These are phyloP conservation scores for Siniperca scherzeri DNA, from an alignment of 2,797 vertebrate species.

Conservation along the genomic window DNA sequence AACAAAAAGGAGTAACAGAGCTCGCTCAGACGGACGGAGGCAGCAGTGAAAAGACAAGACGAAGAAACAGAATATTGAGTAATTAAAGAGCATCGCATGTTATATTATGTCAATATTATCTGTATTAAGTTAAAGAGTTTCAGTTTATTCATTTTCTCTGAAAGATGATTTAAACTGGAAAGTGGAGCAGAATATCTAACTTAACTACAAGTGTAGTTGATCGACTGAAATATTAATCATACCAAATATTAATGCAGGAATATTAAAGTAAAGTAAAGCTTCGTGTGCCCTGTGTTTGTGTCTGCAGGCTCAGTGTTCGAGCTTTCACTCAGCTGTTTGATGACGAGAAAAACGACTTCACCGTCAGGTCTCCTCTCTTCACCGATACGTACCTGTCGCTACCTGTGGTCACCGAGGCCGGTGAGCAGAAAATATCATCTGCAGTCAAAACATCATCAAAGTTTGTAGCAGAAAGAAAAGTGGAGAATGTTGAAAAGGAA, in stretches of 20 bases:
- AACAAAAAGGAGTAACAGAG: too few species aligned
- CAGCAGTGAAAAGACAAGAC: too few species aligned
- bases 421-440: slow-evolving; percentile 77
- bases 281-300: neutral
- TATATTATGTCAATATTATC: too few species aligned
- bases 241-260: neutral
- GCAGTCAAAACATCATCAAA: neutral
- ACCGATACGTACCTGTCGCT: slow-evolving; percentile 94
- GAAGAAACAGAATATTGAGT: too few species aligned
- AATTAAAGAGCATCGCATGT: too few species aligned
- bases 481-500: too few species aligned
- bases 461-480: too few species aligned
- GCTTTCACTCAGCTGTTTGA: slow-evolving; percentile 95
- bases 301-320: slow-evolving; percentile 92
- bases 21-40: too few species aligned
- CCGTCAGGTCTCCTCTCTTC: slow-evolving; percentile 86
- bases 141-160: too few species aligned
- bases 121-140: too few species aligned
- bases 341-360: slow-evolving; percentile 84
- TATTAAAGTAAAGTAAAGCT: neutral
- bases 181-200: neutral
- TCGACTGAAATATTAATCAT: neutral
- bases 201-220: neutral
- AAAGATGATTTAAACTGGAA: too few species aligned
- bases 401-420: slow-evolving; percentile 91